These are phyloP conservation scores for Urocitellus parryii DNA, from an alignment of 2,113 vertebrate genomes.

Conservation along the genomic window DNA sequence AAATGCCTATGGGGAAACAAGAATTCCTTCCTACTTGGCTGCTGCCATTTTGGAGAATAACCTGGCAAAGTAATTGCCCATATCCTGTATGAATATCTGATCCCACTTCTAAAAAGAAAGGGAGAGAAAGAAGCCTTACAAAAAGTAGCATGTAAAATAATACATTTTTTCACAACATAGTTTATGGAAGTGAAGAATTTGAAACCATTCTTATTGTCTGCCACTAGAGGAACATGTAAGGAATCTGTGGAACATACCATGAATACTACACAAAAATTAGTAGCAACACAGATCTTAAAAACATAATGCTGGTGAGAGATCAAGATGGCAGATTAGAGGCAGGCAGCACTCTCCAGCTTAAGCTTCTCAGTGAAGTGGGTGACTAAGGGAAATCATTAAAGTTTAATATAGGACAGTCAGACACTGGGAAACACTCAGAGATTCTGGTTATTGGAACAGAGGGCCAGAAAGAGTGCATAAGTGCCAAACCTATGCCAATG, in stretches of 20 bases:
- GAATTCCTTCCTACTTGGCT: neutral
- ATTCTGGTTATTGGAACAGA: too few relatives aligned
- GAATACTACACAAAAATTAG: neutral
- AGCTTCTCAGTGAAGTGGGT: too few relatives aligned
- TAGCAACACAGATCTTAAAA: neutral
- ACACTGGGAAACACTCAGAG: too few relatives aligned
- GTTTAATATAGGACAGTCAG: too few relatives aligned
- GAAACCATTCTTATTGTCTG: neutral
- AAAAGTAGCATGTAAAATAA: neutral
- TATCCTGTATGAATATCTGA: neutral
- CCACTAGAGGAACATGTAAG: neutral
- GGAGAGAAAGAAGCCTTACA: neutral
- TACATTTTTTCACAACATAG: neutral
- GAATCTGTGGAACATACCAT: neutral
- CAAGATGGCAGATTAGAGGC: neutral
- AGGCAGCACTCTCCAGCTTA: too few relatives aligned
- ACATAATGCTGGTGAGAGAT: neutral
- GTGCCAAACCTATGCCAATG: too few relatives aligned
- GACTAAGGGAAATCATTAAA: too few relatives aligned
- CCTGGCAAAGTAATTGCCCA: neutral
- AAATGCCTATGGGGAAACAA: neutral
- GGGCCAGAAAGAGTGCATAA: too few relatives aligned
- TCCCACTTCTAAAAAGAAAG: neutral
- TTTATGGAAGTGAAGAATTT: neutral
- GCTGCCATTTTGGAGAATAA: neutral